These are phyloP conservation scores for Sipha maydis DNA, from an alignment of 2,888 invertebrate genomes.

Conservation along the genomic window DNA sequence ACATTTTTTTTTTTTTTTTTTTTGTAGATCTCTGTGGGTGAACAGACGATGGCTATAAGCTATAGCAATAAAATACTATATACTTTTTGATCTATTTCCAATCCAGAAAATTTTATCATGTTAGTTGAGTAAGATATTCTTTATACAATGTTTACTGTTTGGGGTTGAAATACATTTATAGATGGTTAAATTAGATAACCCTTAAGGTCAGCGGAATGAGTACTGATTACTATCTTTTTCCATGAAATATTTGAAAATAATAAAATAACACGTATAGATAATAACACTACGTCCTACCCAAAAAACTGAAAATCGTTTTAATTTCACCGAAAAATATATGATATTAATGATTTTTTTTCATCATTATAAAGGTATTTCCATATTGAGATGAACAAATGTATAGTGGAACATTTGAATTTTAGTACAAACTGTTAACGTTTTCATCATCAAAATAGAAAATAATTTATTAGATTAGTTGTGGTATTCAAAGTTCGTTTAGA, in stretches of 20 bases:
- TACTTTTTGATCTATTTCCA: constrained; percentile 18
- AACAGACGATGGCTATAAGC: neutral
- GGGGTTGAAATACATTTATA: neutral
- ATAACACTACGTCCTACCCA: too few relatives aligned
- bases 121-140: neutral
- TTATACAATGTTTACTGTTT: neutral
- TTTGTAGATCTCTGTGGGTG: constrained; percentile 32
- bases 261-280: neutral
- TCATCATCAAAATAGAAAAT: neutral
- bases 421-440: neutral
- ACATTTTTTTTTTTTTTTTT: neutral
- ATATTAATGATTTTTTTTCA: too few relatives aligned
- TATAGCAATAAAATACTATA: neutral
- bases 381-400: neutral
- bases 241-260: neutral
- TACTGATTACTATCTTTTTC: constrained; percentile 6
- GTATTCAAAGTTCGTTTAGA: constrained; percentile 23
- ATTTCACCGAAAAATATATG: neutral
- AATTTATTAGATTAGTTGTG: constrained; percentile 40
- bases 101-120: neutral
- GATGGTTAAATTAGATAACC: neutral
- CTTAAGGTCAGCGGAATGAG: neutral
- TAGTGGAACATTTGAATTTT: neutral
- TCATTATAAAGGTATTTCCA: neutral
- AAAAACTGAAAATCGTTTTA: neutral